Conservation (phyloP, 2,113 vertebrate genomes). For the Stegastes partitus region DNA sequence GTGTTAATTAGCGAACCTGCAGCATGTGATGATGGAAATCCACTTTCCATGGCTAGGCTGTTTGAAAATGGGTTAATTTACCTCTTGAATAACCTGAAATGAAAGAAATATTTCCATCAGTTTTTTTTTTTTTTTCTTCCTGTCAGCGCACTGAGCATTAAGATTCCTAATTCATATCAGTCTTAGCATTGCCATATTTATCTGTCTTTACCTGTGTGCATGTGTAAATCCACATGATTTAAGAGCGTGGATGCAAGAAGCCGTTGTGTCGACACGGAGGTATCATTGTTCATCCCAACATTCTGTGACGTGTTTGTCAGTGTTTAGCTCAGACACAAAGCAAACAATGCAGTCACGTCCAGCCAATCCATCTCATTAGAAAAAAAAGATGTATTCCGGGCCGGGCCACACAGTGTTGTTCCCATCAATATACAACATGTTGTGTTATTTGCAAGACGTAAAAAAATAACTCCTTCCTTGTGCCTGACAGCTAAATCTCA, state of each 20-base stretch:
- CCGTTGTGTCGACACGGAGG: neutral
- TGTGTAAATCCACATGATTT: neutral
- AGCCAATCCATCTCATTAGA: neutral
- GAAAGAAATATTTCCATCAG: neutral
- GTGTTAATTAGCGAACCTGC: neutral
- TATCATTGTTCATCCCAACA: neutral
- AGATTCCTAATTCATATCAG: neutral
- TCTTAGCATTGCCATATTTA: neutral
- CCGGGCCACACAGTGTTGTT: neutral
- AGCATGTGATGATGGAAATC: neutral
- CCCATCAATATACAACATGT: conserved; percentile 4
- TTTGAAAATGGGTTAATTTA: neutral
- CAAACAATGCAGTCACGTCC: conserved; percentile 27
- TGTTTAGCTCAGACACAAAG: conserved; percentile 22
- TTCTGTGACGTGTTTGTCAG: conserved; percentile 11
- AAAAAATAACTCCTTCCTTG: conserved; percentile 14
- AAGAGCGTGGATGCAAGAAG: neutral
- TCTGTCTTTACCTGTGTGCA: neutral
- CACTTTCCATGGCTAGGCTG: neutral
- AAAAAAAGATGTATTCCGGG: conserved; percentile 41
- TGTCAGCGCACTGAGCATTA: neutral
- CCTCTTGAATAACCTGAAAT: neutral
- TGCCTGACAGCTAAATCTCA: conserved; percentile 39
- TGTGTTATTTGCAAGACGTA: conserved; percentile 17
- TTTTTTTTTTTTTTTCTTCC: neutral